Evolutionary conservation across 2,113 vertebrate genomes (phyloP).

Genomic region (Emydocephalus ijimae): DNA sequence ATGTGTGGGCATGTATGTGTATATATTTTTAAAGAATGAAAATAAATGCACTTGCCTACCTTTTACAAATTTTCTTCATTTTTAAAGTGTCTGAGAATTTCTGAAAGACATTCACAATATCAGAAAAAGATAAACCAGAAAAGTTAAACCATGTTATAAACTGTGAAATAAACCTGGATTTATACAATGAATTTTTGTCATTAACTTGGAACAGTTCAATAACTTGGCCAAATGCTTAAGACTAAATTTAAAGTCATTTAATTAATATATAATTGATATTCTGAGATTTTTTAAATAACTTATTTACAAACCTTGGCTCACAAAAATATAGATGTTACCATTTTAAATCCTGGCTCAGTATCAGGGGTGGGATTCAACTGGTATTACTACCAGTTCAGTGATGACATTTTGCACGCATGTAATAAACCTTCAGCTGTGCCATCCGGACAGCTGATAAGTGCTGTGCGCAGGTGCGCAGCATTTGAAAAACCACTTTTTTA

Average conservation of each 20-base stretch:
- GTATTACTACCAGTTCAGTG: too few relatives aligned
- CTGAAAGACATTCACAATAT: constrained; percentile 59
- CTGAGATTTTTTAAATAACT: background rate
- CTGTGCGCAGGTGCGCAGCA: too few relatives aligned
- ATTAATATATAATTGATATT: background rate
- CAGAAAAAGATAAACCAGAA: constrained; percentile 32
- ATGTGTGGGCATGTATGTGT: too few relatives aligned
- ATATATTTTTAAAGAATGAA: constrained; percentile 14
- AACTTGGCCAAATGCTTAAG: background rate
- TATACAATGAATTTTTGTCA: background rate
- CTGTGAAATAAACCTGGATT: background rate
- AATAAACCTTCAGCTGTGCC: too few relatives aligned
- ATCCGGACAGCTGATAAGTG: too few relatives aligned
- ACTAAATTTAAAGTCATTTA: background rate
- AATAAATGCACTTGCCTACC: constrained; percentile 58
- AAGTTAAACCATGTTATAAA: background rate
- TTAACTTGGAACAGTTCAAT: background rate
- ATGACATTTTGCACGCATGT: too few relatives aligned
- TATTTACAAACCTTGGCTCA: background rate
- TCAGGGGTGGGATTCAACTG: background rate
- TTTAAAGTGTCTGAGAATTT: constrained; percentile 57
- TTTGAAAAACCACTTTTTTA: too few relatives aligned
- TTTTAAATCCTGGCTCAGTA: background rate
- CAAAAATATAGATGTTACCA: background rate
- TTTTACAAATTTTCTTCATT: constrained; percentile 70